These are phyloP conservation scores for Trissolcus basalis DNA, from an alignment of 1,140 invertebrate species.

Conservation along the genomic window DNA sequence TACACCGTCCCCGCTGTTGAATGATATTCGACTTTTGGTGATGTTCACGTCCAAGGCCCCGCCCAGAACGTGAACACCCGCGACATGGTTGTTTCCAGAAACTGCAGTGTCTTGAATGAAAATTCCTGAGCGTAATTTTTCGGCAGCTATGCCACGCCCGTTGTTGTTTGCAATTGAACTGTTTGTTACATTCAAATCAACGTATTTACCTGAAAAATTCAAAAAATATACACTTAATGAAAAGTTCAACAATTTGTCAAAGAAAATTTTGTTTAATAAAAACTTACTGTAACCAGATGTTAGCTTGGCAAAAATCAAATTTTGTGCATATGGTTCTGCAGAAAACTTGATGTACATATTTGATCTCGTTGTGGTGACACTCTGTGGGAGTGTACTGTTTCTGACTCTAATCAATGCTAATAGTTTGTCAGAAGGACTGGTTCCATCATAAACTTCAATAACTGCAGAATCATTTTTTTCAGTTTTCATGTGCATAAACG, in stretches of 20 bases:
- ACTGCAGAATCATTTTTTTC: slow-evolving; percentile 83
- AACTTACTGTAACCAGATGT: slow-evolving; percentile 82
- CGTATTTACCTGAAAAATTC: slow-evolving; percentile 85
- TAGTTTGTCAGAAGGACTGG: slow-evolving; percentile 81
- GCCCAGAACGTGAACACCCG: slow-evolving; percentile 88
- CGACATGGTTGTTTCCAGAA: slow-evolving; percentile 91
- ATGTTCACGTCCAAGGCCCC: slow-evolving; percentile 96
- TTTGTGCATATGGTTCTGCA: slow-evolving; percentile 82
- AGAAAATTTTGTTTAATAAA: slow-evolving; percentile 1
- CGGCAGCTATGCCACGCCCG: slow-evolving; percentile 92
- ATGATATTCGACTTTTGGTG: slow-evolving; percentile 89
- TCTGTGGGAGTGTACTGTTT: slow-evolving; percentile 90
- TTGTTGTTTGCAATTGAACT: slow-evolving; percentile 91
- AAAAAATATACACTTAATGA: too few species aligned
- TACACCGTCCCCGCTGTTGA: slow-evolving; percentile 93
- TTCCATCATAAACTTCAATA: slow-evolving; percentile 87
- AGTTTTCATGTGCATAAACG: slow-evolving; percentile 87
- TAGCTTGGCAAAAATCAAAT: slow-evolving; percentile 85
- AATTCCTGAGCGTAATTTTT: slow-evolving; percentile 88
- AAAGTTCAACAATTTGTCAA: too few species aligned
- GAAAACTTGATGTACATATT: slow-evolving; percentile 86
- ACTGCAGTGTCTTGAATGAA: slow-evolving; percentile 88
- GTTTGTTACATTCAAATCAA: slow-evolving; percentile 91
- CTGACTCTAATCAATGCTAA: slow-evolving; percentile 81
- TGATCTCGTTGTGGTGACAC: slow-evolving; percentile 85